These are phyloP conservation scores for Latrodectus elegans DNA, from an alignment of 2,888 invertebrate genomes.

Conservation along the genomic window DNA sequence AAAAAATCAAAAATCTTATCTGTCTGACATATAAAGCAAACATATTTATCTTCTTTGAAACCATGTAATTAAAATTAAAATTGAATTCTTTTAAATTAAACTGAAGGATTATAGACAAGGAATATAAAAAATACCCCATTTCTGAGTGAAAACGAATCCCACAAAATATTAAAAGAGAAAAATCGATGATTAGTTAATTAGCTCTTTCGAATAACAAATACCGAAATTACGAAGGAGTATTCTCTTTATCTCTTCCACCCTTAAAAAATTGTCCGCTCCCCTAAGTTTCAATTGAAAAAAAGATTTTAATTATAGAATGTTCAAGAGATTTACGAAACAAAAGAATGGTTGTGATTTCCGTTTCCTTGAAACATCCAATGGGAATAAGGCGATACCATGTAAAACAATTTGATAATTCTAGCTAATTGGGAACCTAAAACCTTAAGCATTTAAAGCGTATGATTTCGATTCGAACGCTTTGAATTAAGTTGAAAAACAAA, in stretches of 20 bases:
- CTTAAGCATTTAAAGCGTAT: constrained; percentile 48
- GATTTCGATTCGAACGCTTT: constrained; percentile 28
- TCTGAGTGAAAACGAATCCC: too few relatives aligned
- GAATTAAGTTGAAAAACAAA: constrained; percentile 21
- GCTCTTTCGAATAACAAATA: constrained; percentile 39
- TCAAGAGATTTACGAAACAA: constrained; percentile 36
- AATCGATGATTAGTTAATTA: constrained; percentile 36
- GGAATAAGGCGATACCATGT: constrained; percentile 42
- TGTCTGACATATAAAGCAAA: too few relatives aligned
- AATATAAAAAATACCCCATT: too few relatives aligned
- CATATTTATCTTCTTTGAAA: too few relatives aligned
- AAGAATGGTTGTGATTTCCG: constrained; percentile 42
- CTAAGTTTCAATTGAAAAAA: constrained; percentile 33
- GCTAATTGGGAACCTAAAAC: constrained; percentile 49
- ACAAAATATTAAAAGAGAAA: neutral
- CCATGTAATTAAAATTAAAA: too few relatives aligned
- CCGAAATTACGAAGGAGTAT: constrained; percentile 14
- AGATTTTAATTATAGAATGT: constrained; percentile 50
- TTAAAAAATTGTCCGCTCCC: constrained; percentile 27
- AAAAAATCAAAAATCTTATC: too few relatives aligned
- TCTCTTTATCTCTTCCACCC: constrained; percentile 17
- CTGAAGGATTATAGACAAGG: too few relatives aligned
- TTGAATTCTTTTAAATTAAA: too few relatives aligned
- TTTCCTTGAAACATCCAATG: constrained; percentile 20
- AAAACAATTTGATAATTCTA: constrained; percentile 57